These are phyloP conservation scores for Mormyrus lacerda DNA, from an alignment of 2,113 vertebrate species.

Conservation along the genomic window DNA sequence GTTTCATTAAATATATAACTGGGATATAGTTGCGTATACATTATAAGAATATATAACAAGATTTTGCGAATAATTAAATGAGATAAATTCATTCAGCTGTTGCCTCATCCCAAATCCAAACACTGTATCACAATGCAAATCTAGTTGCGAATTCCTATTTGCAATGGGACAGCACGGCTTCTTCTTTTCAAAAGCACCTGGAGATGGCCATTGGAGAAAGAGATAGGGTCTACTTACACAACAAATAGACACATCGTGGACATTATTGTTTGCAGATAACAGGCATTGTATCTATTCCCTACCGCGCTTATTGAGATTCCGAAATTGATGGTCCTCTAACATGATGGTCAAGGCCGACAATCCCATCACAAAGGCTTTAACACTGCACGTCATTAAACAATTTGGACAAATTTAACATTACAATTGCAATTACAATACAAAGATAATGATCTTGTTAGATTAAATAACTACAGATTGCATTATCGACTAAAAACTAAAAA, in stretches of 20 bases:
- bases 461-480: background rate
- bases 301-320: slow-evolving; percentile 51
- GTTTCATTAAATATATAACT: background rate
- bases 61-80: slow-evolving; percentile 31
- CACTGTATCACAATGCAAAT: slow-evolving; percentile 18
- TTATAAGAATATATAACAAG: background rate
- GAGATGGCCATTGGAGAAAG: slow-evolving; percentile 41
- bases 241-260: slow-evolving; percentile 64
- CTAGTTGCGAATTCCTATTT: slow-evolving; percentile 45
- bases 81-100: slow-evolving; percentile 50
- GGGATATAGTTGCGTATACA: background rate
- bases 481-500: background rate
- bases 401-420: slow-evolving; percentile 33
- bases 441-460: background rate
- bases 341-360: slow-evolving; percentile 55
- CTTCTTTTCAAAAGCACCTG: slow-evolving; percentile 58
- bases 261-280: slow-evolving; percentile 65
- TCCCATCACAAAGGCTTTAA: slow-evolving; percentile 54
- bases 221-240: slow-evolving; percentile 62
- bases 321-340: slow-evolving; percentile 52
- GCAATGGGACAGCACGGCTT: slow-evolving; percentile 49
- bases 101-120: background rate
- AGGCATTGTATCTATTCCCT: slow-evolving; percentile 30
- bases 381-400: slow-evolving; percentile 54
- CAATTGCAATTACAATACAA: background rate